Evolutionary conservation across 2,797 vertebrate species (phyloP).

Genomic region (Sciurus vulgaris): DNA sequence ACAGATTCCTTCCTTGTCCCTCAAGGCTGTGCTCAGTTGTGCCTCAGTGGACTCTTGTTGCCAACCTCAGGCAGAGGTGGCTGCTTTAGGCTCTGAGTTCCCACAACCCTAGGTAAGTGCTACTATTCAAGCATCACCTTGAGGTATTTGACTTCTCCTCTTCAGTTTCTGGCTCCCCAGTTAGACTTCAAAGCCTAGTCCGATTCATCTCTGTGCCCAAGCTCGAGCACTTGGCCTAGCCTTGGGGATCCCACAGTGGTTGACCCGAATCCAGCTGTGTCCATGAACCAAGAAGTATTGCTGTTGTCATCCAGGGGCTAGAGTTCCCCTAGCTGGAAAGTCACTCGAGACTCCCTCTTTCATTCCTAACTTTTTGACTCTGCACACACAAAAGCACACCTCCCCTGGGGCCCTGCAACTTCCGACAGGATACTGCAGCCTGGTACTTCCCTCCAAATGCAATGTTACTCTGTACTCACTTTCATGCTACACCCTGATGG

Average conservation of each 20-base stretch:
- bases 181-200: not conserved
- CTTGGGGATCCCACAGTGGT: not conserved
- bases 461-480: not conserved
- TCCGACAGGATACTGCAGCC: not conserved
- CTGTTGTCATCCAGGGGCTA: not conserved
- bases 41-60: not conserved
- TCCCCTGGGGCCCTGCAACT: not conserved
- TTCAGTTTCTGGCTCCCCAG: not conserved
- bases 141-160: not conserved
- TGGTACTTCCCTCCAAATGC: not conserved
- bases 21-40: not conserved
- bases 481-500: not conserved
- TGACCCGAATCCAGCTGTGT: not conserved
- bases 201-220: not conserved
- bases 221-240: not conserved
- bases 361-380: not conserved
- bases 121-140: not conserved
- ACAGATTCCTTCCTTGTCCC: not conserved
- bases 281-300: not conserved
- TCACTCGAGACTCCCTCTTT: not conserved
- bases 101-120: fast-evolving
- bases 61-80: not conserved
- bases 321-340: not conserved
- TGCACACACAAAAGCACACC: not conserved
- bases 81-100: not conserved